phyloP scores from a whole-genome alignment of 23 tunicate genomes.

The Styela clava region DNA sequence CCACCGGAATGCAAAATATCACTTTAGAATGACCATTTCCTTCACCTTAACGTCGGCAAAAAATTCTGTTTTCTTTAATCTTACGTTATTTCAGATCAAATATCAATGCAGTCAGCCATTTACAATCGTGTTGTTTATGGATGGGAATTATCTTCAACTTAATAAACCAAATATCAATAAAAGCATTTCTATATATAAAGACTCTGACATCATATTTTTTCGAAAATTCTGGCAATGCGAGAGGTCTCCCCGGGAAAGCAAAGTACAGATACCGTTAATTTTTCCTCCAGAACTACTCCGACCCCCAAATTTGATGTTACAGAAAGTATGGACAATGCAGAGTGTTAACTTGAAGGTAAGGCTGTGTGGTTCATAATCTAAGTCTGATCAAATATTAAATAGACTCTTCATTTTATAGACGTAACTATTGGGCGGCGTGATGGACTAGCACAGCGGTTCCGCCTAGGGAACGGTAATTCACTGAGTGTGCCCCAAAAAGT shows the following conservation, averaged over 20 bases:
- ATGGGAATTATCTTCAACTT: conserved; percentile 51
- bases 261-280: conserved; percentile 6
- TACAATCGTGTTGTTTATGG: conserved; percentile 23
- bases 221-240: conserved; percentile 37
- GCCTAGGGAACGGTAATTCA: no score
- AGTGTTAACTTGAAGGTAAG: conserved; percentile 57
- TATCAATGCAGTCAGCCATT: neutral
- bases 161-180: conserved; percentile 28
- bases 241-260: conserved; percentile 1
- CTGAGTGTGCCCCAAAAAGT: no score
- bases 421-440: no score
- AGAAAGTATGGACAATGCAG: conserved; percentile 50
- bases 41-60: no score
- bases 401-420: no score
- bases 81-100: neutral
- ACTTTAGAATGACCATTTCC: no score
- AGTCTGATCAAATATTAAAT: no score
- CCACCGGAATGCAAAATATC: no score
- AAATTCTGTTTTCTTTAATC: no score
- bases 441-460: no score
- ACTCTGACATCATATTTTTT: conserved; percentile 44
- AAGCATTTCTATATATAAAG: conserved; percentile 29
- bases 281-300: conserved; percentile 41
- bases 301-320: conserved; percentile 42
- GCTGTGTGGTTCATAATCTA: neutral